Conservation (phyloP, 2,113 vertebrate species). For the Pituophis catenifer region DNA sequence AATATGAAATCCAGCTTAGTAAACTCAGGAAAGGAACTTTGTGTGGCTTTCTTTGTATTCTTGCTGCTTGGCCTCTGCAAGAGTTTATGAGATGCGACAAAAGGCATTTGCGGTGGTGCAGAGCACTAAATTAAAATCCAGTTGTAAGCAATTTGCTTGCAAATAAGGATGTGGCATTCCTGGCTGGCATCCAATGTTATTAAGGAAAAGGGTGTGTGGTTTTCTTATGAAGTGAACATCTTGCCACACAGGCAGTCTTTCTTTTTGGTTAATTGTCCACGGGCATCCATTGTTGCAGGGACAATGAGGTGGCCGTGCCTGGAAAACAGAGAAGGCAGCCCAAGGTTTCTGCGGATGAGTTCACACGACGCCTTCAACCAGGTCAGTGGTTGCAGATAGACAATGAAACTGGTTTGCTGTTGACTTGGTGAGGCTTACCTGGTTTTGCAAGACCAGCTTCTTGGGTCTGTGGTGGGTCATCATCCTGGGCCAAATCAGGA, state of each 20-base stretch:
- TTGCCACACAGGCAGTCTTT: background rate
- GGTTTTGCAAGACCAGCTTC: background rate
- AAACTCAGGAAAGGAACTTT: background rate
- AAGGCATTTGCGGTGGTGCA: background rate
- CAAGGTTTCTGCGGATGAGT: background rate
- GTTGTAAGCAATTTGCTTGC: slow-evolving; percentile 30
- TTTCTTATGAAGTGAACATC: background rate
- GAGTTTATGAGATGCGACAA: slow-evolving; percentile 2
- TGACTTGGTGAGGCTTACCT: background rate
- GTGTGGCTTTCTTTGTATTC: slow-evolving; percentile 1
- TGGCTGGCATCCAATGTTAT: background rate
- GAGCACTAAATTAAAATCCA: slow-evolving; percentile 18
- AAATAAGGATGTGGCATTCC: background rate
- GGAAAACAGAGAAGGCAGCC: background rate
- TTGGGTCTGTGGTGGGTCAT: background rate
- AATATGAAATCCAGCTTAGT: background rate
- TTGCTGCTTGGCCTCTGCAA: background rate
- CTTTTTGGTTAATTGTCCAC: too few relatives aligned
- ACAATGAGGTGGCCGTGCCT: background rate
- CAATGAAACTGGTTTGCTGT: background rate
- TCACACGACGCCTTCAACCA: background rate
- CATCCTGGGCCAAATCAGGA: background rate
- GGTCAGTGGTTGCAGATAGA: background rate
- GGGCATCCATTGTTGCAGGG: background rate
- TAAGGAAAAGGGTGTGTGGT: background rate